Evolutionary conservation across 2,113 vertebrate genomes (phyloP).

Genomic region (Prunella himalayana): DNA sequence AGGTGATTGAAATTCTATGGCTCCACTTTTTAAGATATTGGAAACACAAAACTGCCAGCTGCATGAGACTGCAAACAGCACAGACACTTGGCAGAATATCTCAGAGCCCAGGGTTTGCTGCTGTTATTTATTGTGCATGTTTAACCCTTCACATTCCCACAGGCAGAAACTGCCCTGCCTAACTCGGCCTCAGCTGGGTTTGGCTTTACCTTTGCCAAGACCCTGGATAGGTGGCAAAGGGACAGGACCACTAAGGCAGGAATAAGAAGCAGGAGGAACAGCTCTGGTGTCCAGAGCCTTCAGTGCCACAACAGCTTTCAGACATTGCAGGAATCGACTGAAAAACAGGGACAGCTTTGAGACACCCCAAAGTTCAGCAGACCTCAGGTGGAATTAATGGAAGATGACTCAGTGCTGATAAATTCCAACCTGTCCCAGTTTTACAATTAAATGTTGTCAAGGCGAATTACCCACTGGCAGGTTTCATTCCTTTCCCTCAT

Average conservation of each 20-base stretch:
- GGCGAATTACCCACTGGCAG: neutral
- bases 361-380: neutral
- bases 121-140: neutral
- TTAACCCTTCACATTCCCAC: neutral
- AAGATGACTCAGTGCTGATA: neutral
- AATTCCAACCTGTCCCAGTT: neutral
- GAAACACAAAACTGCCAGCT: conserved; percentile 50
- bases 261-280: fast-evolving
- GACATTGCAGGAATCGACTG: fast-evolving
- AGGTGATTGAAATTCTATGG: conserved; percentile 58
- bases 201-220: neutral
- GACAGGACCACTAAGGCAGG: fast-evolving
- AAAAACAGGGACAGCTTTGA: neutral
- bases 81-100: neutral
- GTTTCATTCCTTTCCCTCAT: neutral
- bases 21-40: conserved; percentile 35
- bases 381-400: neutral
- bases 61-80: neutral
- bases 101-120: neutral
- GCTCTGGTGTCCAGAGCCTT: neutral
- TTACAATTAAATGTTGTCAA: neutral
- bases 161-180: neutral
- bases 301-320: neutral
- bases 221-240: fast-evolving
- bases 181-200: neutral